Base-by-base conservation (phyloP, 2,113 vertebrate genomes). In the Hypanus sabinus region DNA sequence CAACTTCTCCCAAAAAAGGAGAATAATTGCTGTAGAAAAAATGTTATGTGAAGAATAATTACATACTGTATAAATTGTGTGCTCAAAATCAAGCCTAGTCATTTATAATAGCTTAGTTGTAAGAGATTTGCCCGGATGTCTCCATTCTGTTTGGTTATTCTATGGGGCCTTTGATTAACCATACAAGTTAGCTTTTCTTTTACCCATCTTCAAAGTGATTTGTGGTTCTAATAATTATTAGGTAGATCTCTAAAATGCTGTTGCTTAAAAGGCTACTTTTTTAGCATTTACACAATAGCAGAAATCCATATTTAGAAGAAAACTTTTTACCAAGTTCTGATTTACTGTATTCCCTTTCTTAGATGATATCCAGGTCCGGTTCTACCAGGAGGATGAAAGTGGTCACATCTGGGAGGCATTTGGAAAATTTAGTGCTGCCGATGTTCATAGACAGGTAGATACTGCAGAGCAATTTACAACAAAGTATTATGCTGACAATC, bases 351-450 rank as follows among this genome's bases (percentile, higher is more conserved):
- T 68, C 62, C 11, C 36, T 71, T 94, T 71, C 57, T 87, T 75
- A 94, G 94, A 94, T 90, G 94, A 94, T 87, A 94, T 94, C 57
- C 93, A 94, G 83, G 94, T 94, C 55, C 81, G 94, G 8, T 94
- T 94, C 94, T 94, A 90, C 36, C 65, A 94, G 20, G 83, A 94
- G 33, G 76, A 94, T 93, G 94, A 88, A 12, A 92, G 73, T 92
- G 94, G 88, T 5, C 24, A 62, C 30, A 60, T 90, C 33, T 94
- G 94, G 94, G 94, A 94, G 55, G 94, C 81, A 57, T 94, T 94
- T 92, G 94, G 93, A 94, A 94, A 94, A 68, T 94, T 94, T 62
- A 77, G 94, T 38, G 70, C 94, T 57, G 71, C 94, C 24, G 94
- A 94, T 87, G 94, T 94, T 75, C 94, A 94, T 65, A 92, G 94